Evolutionary conservation across 1,140 invertebrate genomes (phyloP).

Genomic region (Sesamia nonagrioides): DNA sequence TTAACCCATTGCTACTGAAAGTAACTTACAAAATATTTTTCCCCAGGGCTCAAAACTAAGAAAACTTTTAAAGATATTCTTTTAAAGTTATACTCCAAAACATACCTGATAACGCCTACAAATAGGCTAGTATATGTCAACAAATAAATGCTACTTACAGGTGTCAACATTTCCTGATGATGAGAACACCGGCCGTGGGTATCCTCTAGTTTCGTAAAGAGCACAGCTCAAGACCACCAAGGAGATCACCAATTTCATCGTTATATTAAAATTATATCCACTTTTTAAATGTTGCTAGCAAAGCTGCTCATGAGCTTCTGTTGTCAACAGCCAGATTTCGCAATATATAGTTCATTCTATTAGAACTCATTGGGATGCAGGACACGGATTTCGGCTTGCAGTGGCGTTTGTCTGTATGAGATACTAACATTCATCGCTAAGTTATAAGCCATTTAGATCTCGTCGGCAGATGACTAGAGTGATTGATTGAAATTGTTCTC

Average conservation of each 20-base stretch:
- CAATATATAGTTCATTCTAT: conserved; percentile 29
- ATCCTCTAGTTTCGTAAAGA: not conserved
- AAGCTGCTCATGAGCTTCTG: not conserved
- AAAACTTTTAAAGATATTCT: too few relatives aligned
- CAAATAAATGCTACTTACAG: not conserved
- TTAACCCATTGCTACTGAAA: too few relatives aligned
- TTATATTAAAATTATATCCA: not conserved
- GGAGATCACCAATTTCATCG: not conserved
- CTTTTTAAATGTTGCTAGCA: conserved; percentile 4
- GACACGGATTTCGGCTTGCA: conserved; percentile 11
- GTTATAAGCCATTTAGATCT: conserved; percentile 11
- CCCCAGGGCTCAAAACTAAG: too few relatives aligned
- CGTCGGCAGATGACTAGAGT: not conserved
- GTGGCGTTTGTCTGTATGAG: not conserved
- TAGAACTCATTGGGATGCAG: conserved; percentile 16
- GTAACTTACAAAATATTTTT: too few relatives aligned
- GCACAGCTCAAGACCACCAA: not conserved
- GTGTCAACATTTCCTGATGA: conserved; percentile 13
- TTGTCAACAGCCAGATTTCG: conserved; percentile 10
- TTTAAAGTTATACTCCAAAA: too few relatives aligned
- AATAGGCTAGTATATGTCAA: not conserved
- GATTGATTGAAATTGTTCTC: not conserved
- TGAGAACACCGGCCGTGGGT: not conserved
- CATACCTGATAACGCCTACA: not conserved
- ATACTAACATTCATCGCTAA: conserved; percentile 1